These are phyloP conservation scores for Proteles cristata DNA, from an alignment of 2,113 vertebrate species.

Conservation along the genomic window DNA sequence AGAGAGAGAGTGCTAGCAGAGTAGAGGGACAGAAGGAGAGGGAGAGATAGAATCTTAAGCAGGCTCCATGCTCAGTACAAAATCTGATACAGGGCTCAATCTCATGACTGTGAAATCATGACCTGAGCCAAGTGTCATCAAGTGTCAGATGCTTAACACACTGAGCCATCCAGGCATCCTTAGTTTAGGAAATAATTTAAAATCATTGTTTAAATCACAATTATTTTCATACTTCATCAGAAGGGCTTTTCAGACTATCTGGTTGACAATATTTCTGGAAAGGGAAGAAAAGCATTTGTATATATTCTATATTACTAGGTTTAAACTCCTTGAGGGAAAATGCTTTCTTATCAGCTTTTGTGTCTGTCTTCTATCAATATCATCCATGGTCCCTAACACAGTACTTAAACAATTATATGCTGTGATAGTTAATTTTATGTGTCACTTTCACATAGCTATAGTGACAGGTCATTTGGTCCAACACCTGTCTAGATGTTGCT, in stretches of 20 bases:
- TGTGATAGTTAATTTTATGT: slow-evolving; percentile 16
- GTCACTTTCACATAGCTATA: not conserved
- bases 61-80: no score
- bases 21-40: no score
- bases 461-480: not conserved
- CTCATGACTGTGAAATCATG: no score
- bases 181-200: not conserved
- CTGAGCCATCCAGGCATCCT: not conserved
- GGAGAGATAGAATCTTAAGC: no score
- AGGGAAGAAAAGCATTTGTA: not conserved
- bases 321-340: not conserved
- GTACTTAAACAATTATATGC: not conserved
- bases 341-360: not conserved
- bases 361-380: not conserved
- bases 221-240: not conserved
- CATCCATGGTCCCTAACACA: not conserved
- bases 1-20: no score
- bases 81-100: no score
- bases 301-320: not conserved
- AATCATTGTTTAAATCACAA: not conserved
- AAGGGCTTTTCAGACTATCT: not conserved
- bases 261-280: not conserved
- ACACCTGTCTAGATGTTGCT: not conserved
- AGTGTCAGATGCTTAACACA: no score
- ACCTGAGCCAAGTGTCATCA: no score